Base-by-base conservation (phyloP, 2,888 invertebrate species). In the Drosophila infuscata region DNA sequence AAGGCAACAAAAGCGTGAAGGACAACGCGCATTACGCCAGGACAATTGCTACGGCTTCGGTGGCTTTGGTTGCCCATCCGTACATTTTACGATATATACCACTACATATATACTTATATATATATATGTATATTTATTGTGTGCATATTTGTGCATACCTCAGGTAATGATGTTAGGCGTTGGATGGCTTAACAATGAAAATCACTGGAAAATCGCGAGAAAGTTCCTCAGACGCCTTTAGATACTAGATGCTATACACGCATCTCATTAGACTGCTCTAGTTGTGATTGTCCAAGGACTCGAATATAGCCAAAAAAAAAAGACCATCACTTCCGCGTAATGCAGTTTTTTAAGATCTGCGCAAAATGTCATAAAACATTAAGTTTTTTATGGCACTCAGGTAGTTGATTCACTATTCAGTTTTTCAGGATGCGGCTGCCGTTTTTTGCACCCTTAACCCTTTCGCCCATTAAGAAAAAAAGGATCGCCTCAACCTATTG, bases 391-490 rank as follows among this genome's bases (percentile, higher is more conserved):
- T 81, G 79, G 62, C 62, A 30, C 15, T 57, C 17, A 32, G 51
- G 3, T 33, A 35, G 65, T 69, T 72, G 76, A 64, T 71, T 78
- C 61, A 65, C 64, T 59, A 58, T 60, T 20, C 11, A 38, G 30
- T 17, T 35, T 25, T 43, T 46, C 52, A 49, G 29, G 43, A 30
- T 65, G 35, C 53, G 57, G 65, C 65, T 68, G 71, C 63, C 35
- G 77, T 82, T 89, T 88, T 85, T 88, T 89, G 68, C 59, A 15
- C 53, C 58, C 57, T 88, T 84, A 89, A 86, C 85, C 85, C 85
- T 86, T 86, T 86, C 88, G 68, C 80, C 80, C 90, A 86, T 89
- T 86, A 86, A 86, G 54, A 85, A 89, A 85, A 85, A 49, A 33
- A 59, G 32, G n/a, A 61, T 38, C 46, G 6, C 17, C 30, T 35